Percentiles rank a stretch among this genome's conserved stretches.
phyloP scores from a whole-genome alignment of 2,113 vertebrate species.

The Amphiprion percula region DNA sequence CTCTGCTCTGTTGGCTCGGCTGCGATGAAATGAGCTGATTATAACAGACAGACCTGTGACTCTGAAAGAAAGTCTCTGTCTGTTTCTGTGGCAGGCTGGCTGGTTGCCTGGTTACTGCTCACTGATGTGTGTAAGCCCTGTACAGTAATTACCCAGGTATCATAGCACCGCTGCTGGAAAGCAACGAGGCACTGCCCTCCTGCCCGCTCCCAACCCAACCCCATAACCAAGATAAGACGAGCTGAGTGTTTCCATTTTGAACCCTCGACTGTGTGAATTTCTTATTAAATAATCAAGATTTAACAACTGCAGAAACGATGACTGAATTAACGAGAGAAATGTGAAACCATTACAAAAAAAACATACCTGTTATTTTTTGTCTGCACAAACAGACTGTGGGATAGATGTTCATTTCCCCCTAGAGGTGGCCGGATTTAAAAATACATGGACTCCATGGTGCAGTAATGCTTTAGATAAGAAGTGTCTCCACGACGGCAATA shows the following conservation, averaged over 20 bases:
- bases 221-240: constrained; percentile 38
- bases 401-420: constrained; percentile 3
- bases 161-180: constrained; percentile 60
- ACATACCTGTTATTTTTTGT: background rate
- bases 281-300: background rate
- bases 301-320: background rate
- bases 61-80: constrained; percentile 51
- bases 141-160: constrained; percentile 78
- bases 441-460: background rate
- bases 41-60: constrained; percentile 56
- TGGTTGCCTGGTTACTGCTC: constrained; percentile 78
- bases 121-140: constrained; percentile 62
- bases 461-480: constrained; percentile 30
- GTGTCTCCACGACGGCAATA: constrained; percentile 5
- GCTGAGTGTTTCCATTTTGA: constrained; percentile 33
- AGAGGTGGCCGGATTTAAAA: constrained; percentile 12
- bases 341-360: background rate
- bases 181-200: constrained; percentile 4
- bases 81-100: constrained; percentile 54
- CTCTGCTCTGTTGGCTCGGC: constrained; percentile 11
- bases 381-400: background rate
- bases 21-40: constrained; percentile 37
- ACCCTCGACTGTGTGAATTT: constrained; percentile 18
- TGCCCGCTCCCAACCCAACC: background rate
- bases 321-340: background rate